Conservation (phyloP, 2,797 vertebrate genomes). For the Tinamus major region DNA sequence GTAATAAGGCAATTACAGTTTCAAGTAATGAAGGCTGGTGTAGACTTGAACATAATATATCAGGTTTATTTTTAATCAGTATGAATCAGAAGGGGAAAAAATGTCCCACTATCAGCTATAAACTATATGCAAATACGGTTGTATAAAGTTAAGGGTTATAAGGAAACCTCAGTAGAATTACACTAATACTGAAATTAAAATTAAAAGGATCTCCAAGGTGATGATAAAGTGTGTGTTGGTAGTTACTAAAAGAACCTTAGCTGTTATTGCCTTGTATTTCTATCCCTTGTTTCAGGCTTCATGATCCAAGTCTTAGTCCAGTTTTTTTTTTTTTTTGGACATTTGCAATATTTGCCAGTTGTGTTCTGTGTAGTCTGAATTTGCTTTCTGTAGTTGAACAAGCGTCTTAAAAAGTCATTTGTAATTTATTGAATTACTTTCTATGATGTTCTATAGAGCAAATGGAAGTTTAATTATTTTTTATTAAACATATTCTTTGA, state of each 20-base stretch:
- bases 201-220: slow-evolving; percentile 79
- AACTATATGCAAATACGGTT: slow-evolving; percentile 77
- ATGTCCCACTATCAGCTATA: slow-evolving; percentile 73
- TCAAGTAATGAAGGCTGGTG: slow-evolving; percentile 78
- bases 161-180: slow-evolving; percentile 78
- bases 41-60: slow-evolving; percentile 77
- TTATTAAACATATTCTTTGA: slow-evolving; percentile 99
- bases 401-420: slow-evolving; percentile 98
- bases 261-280: slow-evolving; percentile 90
- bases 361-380: slow-evolving; percentile 98
- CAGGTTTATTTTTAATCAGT: slow-evolving; percentile 76
- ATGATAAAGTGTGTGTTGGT: slow-evolving; percentile 83
- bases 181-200: slow-evolving; percentile 78
- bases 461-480: slow-evolving; percentile 99
- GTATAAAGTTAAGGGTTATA: slow-evolving; percentile 79
- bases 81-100: slow-evolving; percentile 73
- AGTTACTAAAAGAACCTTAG: slow-evolving; percentile 89
- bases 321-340: slow-evolving; percentile 88
- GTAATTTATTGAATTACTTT: slow-evolving; percentile 99
- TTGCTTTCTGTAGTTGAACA: slow-evolving; percentile 98
- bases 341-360: slow-evolving; percentile 99
- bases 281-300: slow-evolving; percentile 88
- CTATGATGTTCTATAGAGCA: slow-evolving; percentile 99
- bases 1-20: slow-evolving; percentile 83
- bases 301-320: slow-evolving; percentile 91